Evolutionary conservation across 2,797 vertebrate genomes (phyloP), one percentile per base, ranked within the genome.

Genomic region (Rhinella marina): DNA sequence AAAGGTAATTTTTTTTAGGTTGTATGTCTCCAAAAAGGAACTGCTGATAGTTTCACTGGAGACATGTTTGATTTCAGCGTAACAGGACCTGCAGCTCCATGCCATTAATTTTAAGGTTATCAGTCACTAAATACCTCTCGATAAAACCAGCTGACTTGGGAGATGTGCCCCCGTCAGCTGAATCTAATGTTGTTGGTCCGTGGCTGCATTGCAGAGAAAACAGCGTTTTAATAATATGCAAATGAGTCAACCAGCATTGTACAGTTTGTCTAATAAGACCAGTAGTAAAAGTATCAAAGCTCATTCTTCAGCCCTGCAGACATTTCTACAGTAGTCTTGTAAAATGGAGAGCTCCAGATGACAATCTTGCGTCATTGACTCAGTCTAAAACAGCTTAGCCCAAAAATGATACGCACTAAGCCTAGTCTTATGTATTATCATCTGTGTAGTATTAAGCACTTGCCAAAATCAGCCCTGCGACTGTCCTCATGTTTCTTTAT

Each of bases 401-500:
- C 41, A 41, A 41, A 41, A 41, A 62, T 52, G n/a, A 32, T 79
- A 57, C 3, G 76, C 76, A 59, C 61, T 25, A 82, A 68, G 80
- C 76, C 76, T 19, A 68, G 61, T 66, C 48, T 82, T 66, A 68
- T 27, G 48, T 48, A 50, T 82, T 82, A 66, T 82, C 80, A 1
- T 82, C 62, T 52, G 61, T 52, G 9, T 57, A 79, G 41, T 27
- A 66, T 82, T 66, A 62, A 81, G 52, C 41, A 41, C 78, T 81
- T 81, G 52, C 14, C 17, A 52, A 54, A 50, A 29, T 52, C 61
- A 52, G 12, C 13, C 11, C n/a, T 68, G 62, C 7, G 10, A 12
- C 23, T 68, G 25, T 82, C n/a, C 59, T 81, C 32, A n/a, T 13
- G 61, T 66, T 82, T 82, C 21, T 10, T 64, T 64, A 70, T 29